Evolutionary conservation across 2,113 vertebrate genomes (phyloP).

Genomic region (Rhynchomys soricoides): DNA sequence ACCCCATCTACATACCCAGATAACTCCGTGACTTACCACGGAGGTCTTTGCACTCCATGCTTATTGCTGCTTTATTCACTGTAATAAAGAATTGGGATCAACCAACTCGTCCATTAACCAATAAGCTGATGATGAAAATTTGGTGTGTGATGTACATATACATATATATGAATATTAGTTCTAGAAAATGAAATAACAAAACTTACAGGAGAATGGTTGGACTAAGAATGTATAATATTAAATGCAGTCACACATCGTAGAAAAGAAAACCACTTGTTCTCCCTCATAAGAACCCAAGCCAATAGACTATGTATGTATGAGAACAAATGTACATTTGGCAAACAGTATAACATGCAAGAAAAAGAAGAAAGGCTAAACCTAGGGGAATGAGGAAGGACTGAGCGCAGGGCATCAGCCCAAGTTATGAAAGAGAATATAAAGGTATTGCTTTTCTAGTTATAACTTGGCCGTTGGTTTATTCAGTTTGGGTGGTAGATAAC

Average conservation of each 20-base stretch:
- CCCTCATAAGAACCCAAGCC: background rate
- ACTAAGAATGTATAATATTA: background rate
- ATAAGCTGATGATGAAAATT: background rate
- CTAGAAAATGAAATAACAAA: background rate
- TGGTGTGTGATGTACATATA: background rate
- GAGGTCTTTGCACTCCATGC: background rate
- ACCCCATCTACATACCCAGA: background rate
- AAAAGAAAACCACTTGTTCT: background rate
- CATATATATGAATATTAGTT: background rate
- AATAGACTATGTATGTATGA: background rate
- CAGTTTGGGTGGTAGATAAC: background rate
- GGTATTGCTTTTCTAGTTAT: background rate
- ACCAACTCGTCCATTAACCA: background rate
- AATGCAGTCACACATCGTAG: background rate
- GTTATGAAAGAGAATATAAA: background rate
- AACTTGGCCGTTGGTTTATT: background rate
- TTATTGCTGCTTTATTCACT: background rate
- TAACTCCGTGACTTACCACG: background rate
- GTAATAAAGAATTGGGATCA: background rate
- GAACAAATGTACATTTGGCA: background rate
- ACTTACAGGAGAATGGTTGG: background rate
- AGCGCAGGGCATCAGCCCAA: background rate
- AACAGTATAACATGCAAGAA: background rate
- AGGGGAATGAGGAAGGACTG: background rate
- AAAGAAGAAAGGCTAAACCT: background rate